phyloP scores from a whole-genome alignment of 2,888 invertebrate genomes.

The Euzetes globulus region DNA sequence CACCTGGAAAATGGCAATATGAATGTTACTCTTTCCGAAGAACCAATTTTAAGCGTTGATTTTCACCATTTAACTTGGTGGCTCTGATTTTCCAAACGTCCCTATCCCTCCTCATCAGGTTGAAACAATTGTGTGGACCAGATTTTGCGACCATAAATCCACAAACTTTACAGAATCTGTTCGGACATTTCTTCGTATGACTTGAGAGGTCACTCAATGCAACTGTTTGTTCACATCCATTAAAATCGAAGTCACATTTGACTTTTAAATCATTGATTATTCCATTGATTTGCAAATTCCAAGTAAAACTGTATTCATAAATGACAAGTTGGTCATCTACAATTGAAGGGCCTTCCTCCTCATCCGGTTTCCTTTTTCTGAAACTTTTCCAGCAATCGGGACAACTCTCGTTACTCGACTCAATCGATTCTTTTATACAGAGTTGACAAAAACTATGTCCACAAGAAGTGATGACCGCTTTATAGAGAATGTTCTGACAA shows the following conservation, averaged over 20 bases:
- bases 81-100: too few relatives aligned
- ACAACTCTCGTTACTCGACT: neutral
- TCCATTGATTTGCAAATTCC: too few relatives aligned
- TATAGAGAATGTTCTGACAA: neutral
- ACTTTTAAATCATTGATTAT: neutral
- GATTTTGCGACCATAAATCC: neutral
- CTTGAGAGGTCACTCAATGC: neutral
- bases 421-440: neutral
- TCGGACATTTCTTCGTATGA: neutral
- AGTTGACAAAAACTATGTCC: neutral
- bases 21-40: too few relatives aligned
- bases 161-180: neutral
- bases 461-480: neutral
- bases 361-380: neutral
- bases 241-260: neutral
- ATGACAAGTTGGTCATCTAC: too few relatives aligned
- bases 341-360: too few relatives aligned
- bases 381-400: neutral
- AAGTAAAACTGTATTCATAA: too few relatives aligned
- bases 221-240: neutral
- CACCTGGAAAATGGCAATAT: too few relatives aligned
- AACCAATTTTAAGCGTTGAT: too few relatives aligned
- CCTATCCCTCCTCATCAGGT: neutral
- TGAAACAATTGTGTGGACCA: neutral
- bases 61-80: too few relatives aligned